Evolutionary conservation across 1,140 invertebrate genomes (phyloP).

Genomic region (Heliconius himera): DNA sequence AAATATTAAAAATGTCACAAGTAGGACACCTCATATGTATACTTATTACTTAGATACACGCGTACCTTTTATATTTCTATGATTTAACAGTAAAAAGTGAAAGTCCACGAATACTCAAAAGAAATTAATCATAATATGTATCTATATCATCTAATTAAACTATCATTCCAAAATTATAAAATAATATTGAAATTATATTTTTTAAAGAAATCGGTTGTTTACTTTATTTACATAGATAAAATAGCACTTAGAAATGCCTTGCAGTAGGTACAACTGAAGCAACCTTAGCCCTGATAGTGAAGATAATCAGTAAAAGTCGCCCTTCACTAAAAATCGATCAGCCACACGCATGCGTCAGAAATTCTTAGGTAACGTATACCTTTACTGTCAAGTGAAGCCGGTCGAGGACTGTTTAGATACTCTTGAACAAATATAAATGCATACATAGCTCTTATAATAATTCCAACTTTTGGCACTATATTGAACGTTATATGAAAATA

Average conservation of each 20-base stretch:
- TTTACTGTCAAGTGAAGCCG: constrained; percentile 57
- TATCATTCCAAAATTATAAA: too few relatives aligned
- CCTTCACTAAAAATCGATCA: constrained; percentile 71
- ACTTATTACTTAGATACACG: too few relatives aligned
- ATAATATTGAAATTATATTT: too few relatives aligned
- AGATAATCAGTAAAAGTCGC: constrained; percentile 6
- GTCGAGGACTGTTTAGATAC: constrained; percentile 45
- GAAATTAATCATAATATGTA: too few relatives aligned
- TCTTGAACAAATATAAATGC: not conserved
- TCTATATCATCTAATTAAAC: too few relatives aligned
- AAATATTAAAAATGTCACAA: too few relatives aligned
- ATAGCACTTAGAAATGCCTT: not conserved
- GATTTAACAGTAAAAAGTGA: too few relatives aligned
- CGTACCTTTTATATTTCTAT: too few relatives aligned
- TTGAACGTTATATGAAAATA: not conserved
- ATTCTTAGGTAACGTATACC: constrained; percentile 36
- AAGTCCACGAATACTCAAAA: too few relatives aligned
- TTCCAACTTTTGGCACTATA: not conserved
- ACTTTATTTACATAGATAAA: too few relatives aligned
- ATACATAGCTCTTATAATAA: not conserved
- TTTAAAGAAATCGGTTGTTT: too few relatives aligned
- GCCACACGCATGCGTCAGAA: constrained; percentile 60
- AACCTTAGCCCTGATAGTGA: not conserved
- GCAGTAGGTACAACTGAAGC: not conserved
- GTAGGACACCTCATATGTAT: too few relatives aligned